These are phyloP conservation scores for Pectinophora gossypiella DNA, from an alignment of 1,140 invertebrate species.

Conservation along the genomic window DNA sequence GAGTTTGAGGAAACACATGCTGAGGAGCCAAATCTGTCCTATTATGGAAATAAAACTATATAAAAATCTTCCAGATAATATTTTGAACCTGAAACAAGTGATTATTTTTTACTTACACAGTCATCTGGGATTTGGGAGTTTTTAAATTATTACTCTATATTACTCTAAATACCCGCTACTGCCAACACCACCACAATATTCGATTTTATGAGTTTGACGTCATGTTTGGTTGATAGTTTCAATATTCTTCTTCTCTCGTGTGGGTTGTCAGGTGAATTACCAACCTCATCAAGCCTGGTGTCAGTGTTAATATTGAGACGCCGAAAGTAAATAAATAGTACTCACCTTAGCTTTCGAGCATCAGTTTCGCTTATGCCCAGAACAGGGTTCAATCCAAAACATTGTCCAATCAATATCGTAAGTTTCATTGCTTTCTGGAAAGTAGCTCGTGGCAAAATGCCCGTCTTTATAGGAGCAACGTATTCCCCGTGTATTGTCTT, in stretches of 20 bases:
- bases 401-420: slow-evolving; percentile 7
- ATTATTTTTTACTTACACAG: no score
- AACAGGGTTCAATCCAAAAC: slow-evolving; percentile 8
- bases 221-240: no score
- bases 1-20: neutral
- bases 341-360: slow-evolving; percentile 6
- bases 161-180: no score
- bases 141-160: no score
- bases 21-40: neutral
- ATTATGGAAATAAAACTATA: neutral
- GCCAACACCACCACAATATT: no score
- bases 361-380: slow-evolving; percentile 1
- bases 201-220: no score
- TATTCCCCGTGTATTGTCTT: neutral
- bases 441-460: slow-evolving; percentile 1
- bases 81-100: neutral
- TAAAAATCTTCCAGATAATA: neutral
- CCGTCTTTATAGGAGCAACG: neutral
- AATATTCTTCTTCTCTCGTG: no score
- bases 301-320: no score
- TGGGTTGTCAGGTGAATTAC: no score
- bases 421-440: slow-evolving; percentile 10
- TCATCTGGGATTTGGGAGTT: no score
- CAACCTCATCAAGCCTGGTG: no score
- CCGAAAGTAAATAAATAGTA: neutral